Conservation (phyloP, 2,113 vertebrate genomes). For the Acrocephalus arundinaceus region DNA sequence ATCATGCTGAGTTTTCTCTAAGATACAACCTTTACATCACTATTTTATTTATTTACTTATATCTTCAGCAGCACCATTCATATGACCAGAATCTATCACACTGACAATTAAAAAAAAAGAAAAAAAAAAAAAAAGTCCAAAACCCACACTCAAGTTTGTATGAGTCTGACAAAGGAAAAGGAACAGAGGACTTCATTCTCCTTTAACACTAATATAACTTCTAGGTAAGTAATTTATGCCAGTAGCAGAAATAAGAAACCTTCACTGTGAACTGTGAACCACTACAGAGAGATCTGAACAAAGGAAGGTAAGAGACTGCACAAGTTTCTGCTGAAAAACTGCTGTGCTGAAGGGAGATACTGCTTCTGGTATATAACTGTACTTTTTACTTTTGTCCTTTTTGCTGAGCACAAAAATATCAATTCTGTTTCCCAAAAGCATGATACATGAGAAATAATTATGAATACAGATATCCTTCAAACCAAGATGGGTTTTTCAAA, state of each 20-base stretch:
- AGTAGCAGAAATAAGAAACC: not conserved
- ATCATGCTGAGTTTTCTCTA: not conserved
- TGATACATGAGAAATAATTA: not conserved
- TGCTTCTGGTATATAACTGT: not conserved
- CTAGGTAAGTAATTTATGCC: not conserved
- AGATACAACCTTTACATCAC: not conserved
- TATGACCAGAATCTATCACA: not conserved
- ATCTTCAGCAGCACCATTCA: not conserved
- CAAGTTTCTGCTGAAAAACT: not conserved
- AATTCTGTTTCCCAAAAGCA: not conserved
- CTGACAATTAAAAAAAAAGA: not conserved
- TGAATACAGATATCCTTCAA: not conserved
- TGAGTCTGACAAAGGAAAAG: not conserved
- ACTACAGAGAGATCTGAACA: not conserved
- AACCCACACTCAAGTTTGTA: not conserved
- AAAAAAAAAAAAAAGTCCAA: not conserved
- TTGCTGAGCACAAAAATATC: not conserved
- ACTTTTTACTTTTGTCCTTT: not conserved
- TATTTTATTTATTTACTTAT: not conserved
- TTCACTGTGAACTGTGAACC: not conserved
- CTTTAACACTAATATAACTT: not conserved
- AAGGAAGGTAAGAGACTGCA: not conserved
- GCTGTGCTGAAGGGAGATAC: not conserved
- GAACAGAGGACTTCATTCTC: not conserved
- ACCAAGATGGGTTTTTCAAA: not conserved